Conservation (phyloP, 2,113 vertebrate species). For the Mohoua ochrocephala region DNA sequence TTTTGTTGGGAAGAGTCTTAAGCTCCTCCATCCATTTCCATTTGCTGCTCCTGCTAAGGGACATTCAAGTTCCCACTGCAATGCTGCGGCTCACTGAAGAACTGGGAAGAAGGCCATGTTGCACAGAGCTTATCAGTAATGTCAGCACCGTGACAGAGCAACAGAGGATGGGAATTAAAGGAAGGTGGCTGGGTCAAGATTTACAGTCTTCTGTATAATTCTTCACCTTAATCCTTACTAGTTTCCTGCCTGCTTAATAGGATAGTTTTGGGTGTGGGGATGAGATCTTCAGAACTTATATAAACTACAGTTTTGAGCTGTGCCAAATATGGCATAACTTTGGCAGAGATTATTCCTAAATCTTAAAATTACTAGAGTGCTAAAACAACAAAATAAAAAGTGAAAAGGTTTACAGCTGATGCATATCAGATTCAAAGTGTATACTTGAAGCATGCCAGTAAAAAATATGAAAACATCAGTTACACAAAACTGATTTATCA, state of each 20-base stretch:
- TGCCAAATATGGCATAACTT: neutral
- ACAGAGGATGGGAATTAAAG: neutral
- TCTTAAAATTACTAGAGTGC: neutral
- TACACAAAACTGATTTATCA: neutral
- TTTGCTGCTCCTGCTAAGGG: neutral
- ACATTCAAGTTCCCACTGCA: neutral
- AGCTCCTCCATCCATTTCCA: neutral
- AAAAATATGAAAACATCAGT: neutral
- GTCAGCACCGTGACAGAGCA: neutral
- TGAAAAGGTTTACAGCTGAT: neutral
- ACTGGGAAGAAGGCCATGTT: neutral
- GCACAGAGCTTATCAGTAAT: neutral
- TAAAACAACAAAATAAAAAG: neutral
- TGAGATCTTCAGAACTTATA: neutral
- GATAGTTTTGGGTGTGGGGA: neutral
- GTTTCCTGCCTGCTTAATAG: neutral
- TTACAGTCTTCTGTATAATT: neutral
- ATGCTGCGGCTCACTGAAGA: neutral
- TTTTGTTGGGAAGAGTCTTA: neutral
- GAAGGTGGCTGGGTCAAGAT: neutral
- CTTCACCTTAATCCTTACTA: neutral
- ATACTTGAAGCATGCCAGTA: neutral
- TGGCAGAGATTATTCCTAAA: neutral
- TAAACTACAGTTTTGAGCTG: neutral
- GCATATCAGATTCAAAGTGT: neutral